Evolutionary conservation across 2,888 invertebrate species (phyloP).

Genomic region (Syrista parreyssii): DNA sequence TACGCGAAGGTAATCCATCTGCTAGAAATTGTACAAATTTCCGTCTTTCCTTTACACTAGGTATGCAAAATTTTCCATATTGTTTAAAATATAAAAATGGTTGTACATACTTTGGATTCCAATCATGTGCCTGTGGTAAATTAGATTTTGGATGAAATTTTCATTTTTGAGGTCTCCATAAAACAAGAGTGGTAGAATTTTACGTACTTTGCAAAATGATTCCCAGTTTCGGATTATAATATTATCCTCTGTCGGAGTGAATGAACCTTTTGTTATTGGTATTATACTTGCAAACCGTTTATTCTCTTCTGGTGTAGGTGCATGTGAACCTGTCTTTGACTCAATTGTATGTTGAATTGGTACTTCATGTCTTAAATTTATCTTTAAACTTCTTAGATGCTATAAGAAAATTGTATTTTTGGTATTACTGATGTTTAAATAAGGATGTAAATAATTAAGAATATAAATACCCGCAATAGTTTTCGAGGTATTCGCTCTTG

Average conservation of each 20-base stretch:
- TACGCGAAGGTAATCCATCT: slow-evolving; percentile 48
- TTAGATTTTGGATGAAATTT: not conserved
- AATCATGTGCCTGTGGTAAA: slow-evolving; percentile 46
- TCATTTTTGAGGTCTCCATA: slow-evolving; percentile 8
- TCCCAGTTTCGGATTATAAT: slow-evolving; percentile 46
- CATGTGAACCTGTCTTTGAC: slow-evolving; percentile 38
- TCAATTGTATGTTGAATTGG: slow-evolving; percentile 48
- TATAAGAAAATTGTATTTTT: slow-evolving; percentile 20
- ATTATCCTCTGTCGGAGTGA: slow-evolving; percentile 37
- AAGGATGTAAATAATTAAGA: not conserved
- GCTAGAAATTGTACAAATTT: slow-evolving; percentile 59
- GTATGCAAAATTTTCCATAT: slow-evolving; percentile 30
- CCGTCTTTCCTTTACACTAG: slow-evolving; percentile 37
- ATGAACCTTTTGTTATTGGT: slow-evolving; percentile 37
- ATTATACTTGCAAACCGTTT: slow-evolving; percentile 28
- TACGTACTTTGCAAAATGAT: slow-evolving; percentile 46
- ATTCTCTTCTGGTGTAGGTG: slow-evolving; percentile 29
- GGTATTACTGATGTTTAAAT: not conserved
- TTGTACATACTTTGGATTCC: slow-evolving; percentile 36
- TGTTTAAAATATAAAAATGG: slow-evolving; percentile 49
- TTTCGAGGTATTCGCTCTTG: not conserved
- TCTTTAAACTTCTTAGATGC: slow-evolving; percentile 27
- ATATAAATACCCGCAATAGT: not conserved
- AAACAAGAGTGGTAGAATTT: slow-evolving; percentile 4
- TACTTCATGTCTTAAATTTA: slow-evolving; percentile 35